phyloP scores from a whole-genome alignment of 2,113 vertebrate species.

The Macrotis lagotis region DNA sequence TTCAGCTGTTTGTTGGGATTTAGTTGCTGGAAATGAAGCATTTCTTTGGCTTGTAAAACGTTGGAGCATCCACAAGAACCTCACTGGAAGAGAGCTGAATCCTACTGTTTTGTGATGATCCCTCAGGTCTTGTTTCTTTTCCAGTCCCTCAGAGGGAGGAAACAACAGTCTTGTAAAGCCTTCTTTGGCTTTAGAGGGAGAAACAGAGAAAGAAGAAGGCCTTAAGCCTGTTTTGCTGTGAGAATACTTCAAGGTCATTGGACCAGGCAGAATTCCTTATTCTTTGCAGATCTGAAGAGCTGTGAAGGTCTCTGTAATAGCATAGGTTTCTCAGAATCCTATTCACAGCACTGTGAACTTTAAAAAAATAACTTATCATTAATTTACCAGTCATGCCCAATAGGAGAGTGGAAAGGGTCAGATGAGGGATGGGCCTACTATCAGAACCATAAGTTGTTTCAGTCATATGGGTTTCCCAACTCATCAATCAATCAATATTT shows the following conservation, averaged over 20 bases:
- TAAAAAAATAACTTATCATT: background rate
- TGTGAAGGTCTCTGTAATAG: background rate
- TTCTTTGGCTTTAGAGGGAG: background rate
- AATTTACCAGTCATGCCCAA: background rate
- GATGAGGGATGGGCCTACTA: background rate
- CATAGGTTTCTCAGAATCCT: background rate
- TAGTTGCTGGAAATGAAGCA: background rate
- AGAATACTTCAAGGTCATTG: background rate
- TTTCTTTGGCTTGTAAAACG: background rate
- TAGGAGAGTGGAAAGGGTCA: background rate
- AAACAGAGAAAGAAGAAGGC: background rate
- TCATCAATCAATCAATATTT: slow-evolving; percentile 1
- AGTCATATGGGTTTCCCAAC: background rate
- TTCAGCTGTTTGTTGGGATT: background rate
- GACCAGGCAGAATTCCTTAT: background rate
- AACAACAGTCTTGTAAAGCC: background rate
- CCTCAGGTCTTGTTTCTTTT: background rate
- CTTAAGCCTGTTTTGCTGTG: background rate
- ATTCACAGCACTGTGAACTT: background rate
- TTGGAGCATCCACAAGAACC: background rate
- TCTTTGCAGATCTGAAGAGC: background rate
- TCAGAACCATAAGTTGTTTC: background rate
- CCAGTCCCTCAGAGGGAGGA: background rate
- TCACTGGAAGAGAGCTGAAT: background rate
- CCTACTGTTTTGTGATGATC: background rate